A percentile compares a stretch with the other conserved stretches of the same genome.
Evolutionary conservation across 2,113 vertebrate species (phyloP).

Genomic region (Mesembrinibis cayennensis): DNA sequence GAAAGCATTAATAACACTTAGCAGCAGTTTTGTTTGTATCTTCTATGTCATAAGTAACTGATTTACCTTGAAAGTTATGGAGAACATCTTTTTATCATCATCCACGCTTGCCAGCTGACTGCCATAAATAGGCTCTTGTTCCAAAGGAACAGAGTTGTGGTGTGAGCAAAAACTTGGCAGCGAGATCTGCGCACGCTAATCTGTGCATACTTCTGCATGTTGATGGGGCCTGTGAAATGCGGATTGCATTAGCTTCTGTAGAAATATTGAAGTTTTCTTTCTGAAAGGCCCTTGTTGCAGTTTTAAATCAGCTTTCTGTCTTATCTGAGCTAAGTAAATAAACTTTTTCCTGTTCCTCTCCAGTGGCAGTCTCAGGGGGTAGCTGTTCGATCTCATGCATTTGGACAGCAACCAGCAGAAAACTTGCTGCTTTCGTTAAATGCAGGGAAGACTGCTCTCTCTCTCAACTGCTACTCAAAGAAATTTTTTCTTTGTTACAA

Average conservation of each 20-base stretch:
- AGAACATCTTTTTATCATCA: background rate
- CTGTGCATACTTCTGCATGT: background rate
- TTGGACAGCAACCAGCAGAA: background rate
- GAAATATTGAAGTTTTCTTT: background rate
- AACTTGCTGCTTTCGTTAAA: background rate
- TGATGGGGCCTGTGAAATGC: background rate
- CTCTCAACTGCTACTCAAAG: background rate
- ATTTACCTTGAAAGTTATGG: background rate
- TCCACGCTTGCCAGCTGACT: background rate
- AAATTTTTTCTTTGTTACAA: background rate
- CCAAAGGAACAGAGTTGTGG: background rate
- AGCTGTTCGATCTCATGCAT: background rate
- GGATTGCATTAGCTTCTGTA: background rate
- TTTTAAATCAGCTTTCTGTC: background rate
- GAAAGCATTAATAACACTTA: background rate
- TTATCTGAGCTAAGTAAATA: background rate
- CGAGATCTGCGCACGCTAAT: background rate
- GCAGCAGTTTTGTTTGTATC: background rate
- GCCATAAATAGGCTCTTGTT: slow-evolving; percentile 1
- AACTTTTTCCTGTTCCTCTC: background rate
- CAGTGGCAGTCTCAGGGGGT: fast-evolving
- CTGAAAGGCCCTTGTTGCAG: background rate
- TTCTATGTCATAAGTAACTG: background rate
- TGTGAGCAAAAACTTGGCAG: background rate
- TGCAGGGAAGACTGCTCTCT: background rate